phyloP scores from a whole-genome alignment of 2,113 vertebrate species.

The Choloepus hoffmanni region DNA sequence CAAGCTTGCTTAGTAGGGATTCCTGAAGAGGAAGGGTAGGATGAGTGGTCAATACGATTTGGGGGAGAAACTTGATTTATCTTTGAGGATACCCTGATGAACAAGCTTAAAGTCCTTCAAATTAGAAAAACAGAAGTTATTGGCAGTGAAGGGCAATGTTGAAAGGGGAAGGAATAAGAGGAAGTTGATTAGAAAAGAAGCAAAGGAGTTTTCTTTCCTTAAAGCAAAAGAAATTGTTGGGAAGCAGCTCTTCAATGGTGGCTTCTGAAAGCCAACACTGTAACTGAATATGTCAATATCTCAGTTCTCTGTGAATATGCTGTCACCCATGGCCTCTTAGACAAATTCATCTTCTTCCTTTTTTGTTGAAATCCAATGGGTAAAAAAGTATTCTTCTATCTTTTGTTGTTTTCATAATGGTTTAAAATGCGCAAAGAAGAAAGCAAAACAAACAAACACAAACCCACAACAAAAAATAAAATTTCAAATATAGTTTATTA shows the following conservation, averaged over 20 bases:
- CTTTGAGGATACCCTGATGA: not conserved
- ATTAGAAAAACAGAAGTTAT: not conserved
- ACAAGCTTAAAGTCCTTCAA: not conserved
- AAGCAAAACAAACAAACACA: not conserved
- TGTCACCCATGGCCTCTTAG: not conserved
- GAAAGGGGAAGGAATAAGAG: not conserved
- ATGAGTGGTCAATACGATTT: not conserved
- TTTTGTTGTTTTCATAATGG: conserved; percentile 20
- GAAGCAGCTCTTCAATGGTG: not conserved
- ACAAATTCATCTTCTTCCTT: not conserved
- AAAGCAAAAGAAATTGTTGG: not conserved
- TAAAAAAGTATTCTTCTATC: not conserved
- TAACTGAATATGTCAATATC: not conserved
- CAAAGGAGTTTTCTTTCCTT: conserved; percentile 5
- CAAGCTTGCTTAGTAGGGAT: too few relatives aligned
- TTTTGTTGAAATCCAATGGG: not conserved
- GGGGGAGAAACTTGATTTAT: not conserved
- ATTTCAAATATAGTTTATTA: not conserved
- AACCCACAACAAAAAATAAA: not conserved
- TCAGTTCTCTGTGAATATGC: not conserved
- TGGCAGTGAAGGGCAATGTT: not conserved
- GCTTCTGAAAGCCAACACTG: not conserved
- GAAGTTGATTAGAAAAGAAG: not conserved
- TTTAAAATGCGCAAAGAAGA: conserved; percentile 42
- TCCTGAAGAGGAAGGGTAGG: too few relatives aligned